Base-by-base conservation (phyloP, 1,140 invertebrate genomes). In the Dreissena rostriformis region DNA sequence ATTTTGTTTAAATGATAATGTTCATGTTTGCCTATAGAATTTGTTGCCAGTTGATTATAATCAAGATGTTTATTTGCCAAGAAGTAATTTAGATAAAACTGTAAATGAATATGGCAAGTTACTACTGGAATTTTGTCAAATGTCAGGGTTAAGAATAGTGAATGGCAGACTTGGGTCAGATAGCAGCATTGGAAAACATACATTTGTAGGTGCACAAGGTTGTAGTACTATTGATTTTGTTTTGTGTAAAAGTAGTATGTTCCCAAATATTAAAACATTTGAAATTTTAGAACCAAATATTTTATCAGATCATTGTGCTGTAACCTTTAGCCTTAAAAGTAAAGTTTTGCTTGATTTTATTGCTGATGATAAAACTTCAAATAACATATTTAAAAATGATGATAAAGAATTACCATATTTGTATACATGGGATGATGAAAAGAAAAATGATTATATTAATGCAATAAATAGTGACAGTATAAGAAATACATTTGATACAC, bases 41-140 rank as follows among this genome's bases (percentile, higher is more conserved):
- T n/a, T 79, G 49, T 70, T 79, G 51, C 52, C 76, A 26, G n/a
- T 53, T 67, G 76, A 79, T 49, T 79, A 79, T 79, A 28, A 24
- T 19, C 14, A 39, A 17, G 76, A 79, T 70, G 19, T 53, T 49
- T 14, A n/a, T 51, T 15, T 79, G 19, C 49, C 65, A 26, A 79
- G 76, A 57, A 55, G 29, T 24, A 68, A 28, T 24, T 14, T 53
- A 70, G 76, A 79, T 79, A 24, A 26, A 15, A 26, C 17, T 49
- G 52, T 66, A 53, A 79, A 79, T 70, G 39, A 66, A 28, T 39
- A 79, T 79, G 76, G 76, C 10, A 29, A 26, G 24, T 55, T 26
- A 28, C n/a, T 79, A 15, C 15, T 79, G 51, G 61, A 79, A 26
- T 70, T 79, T 24, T 66, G 26, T 24, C 55, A 39, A 55, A 11